These are phyloP conservation scores for Gymnodraco acuticeps DNA, from an alignment of 2,797 vertebrate genomes.

Conservation along the genomic window DNA sequence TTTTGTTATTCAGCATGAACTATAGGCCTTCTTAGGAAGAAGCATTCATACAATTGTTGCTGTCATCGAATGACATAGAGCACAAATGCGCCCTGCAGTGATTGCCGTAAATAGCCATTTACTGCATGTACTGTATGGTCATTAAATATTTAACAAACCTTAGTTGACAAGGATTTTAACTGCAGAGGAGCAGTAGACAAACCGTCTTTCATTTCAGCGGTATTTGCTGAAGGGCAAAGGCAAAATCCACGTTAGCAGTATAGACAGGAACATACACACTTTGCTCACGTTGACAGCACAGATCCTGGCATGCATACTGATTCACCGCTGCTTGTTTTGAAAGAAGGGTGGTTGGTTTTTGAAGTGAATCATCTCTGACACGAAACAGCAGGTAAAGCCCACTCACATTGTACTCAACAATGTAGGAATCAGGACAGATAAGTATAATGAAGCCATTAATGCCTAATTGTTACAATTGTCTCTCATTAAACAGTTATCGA, in stretches of 20 bases:
- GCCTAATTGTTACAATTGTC: conserved; percentile 70
- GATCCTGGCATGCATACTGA: conserved; percentile 9
- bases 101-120: conserved; percentile 51
- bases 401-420: conserved; percentile 34
- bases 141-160: conserved; percentile 64
- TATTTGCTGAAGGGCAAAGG: conserved; percentile 16
- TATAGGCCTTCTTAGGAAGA: background rate
- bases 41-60: background rate
- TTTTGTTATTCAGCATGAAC: background rate
- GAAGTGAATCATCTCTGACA: conserved; percentile 30
- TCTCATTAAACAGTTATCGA: conserved; percentile 75
- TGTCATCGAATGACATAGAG: conserved; percentile 9
- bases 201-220: conserved; percentile 15
- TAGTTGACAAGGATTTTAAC: conserved; percentile 17
- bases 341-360: background rate
- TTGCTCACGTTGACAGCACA: background rate
- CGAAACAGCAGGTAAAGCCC: conserved; percentile 31
- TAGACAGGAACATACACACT: background rate
- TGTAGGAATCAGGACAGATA: conserved; percentile 27
- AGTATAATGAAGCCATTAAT: conserved; percentile 66
- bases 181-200: conserved; percentile 34
- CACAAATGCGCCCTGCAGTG: conserved; percentile 32
- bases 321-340: conserved; percentile 6
- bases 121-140: conserved; percentile 37
- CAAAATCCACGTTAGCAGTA: background rate